phyloP scores from a whole-genome alignment of 2,888 invertebrate species.

The Mellilla xanthometata region DNA sequence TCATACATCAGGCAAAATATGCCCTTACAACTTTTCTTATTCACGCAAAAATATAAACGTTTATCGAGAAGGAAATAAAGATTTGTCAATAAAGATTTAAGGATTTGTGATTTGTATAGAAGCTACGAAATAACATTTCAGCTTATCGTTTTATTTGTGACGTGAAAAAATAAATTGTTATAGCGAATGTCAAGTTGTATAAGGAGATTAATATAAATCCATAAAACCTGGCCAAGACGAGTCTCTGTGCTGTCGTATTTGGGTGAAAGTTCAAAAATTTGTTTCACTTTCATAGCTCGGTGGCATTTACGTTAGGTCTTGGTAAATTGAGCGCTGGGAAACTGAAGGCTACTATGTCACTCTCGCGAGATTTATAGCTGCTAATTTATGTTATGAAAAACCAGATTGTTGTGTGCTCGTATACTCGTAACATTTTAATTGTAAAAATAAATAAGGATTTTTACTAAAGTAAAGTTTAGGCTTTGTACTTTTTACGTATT shows the following conservation, averaged over 20 bases:
- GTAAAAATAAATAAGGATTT: too few species aligned
- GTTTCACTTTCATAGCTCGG: slow-evolving; percentile 12
- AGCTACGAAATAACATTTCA: slow-evolving; percentile 9
- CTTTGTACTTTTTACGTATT: too few species aligned
- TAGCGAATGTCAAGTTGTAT: slow-evolving; percentile 3
- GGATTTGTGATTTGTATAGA: slow-evolving; percentile 9
- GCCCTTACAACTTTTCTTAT: slow-evolving; percentile 4
- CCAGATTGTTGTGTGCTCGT: too few species aligned
- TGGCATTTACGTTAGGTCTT: not conserved
- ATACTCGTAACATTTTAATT: too few species aligned
- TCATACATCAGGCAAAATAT: slow-evolving; percentile 1
- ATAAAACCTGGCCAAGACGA: slow-evolving; percentile 24
- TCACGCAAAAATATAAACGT: slow-evolving; percentile 4
- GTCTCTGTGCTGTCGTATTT: not conserved
- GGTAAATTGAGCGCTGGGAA: slow-evolving; percentile 4
- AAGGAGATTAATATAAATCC: slow-evolving; percentile 22
- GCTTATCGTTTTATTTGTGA: slow-evolving; percentile 7
- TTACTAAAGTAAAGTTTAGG: too few species aligned
- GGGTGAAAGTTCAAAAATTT: slow-evolving; percentile 19
- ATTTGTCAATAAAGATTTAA: slow-evolving; percentile 22
- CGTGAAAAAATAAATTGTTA: slow-evolving; percentile 11
- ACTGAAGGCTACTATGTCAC: not conserved
- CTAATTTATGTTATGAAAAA: too few species aligned
- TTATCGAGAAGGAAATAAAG: slow-evolving; percentile 15
- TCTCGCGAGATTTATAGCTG: not conserved